These are phyloP conservation scores for Masnerella sp. DNA, from an alignment of 2,888 invertebrate genomes.

Conservation along the genomic window DNA sequence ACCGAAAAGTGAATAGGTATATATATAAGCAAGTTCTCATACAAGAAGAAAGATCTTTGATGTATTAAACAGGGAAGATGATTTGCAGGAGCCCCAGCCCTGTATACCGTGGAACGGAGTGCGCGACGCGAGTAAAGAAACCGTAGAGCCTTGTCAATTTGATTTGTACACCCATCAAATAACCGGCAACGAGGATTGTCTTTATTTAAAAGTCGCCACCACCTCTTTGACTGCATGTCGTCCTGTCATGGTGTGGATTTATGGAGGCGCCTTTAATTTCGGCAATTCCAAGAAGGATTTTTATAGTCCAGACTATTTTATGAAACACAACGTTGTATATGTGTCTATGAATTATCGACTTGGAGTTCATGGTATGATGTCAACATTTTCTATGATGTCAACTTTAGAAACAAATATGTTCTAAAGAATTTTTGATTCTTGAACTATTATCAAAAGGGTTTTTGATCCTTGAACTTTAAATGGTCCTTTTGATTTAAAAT, in stretches of 20 bases:
- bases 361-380: slow-evolving; percentile 63
- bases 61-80: slow-evolving; percentile 68
- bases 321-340: slow-evolving; percentile 62
- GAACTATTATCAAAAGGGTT: no score
- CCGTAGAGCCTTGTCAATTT: slow-evolving; percentile 29
- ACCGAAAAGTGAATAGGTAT: no score
- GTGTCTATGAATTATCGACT: slow-evolving; percentile 63
- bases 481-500: no score
- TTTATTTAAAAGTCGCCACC: slow-evolving; percentile 64
- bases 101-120: slow-evolving; percentile 60
- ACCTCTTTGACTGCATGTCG: slow-evolving; percentile 54
- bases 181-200: slow-evolving; percentile 63
- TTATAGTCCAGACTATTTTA: slow-evolving; percentile 63
- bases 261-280: slow-evolving; percentile 63
- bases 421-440: no score
- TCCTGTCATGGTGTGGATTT: slow-evolving; percentile 66
- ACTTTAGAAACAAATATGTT: no score
- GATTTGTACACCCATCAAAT: not conserved
- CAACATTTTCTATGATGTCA: no score
- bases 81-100: slow-evolving; percentile 63
- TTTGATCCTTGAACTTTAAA: no score
- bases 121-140: slow-evolving; percentile 68
- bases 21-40: not conserved
- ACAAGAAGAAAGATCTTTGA: not conserved
- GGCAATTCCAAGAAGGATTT: slow-evolving; percentile 45